Evolutionary conservation across 2,888 invertebrate genomes (phyloP).

Genomic region (Leptodirus hochenwartii): DNA sequence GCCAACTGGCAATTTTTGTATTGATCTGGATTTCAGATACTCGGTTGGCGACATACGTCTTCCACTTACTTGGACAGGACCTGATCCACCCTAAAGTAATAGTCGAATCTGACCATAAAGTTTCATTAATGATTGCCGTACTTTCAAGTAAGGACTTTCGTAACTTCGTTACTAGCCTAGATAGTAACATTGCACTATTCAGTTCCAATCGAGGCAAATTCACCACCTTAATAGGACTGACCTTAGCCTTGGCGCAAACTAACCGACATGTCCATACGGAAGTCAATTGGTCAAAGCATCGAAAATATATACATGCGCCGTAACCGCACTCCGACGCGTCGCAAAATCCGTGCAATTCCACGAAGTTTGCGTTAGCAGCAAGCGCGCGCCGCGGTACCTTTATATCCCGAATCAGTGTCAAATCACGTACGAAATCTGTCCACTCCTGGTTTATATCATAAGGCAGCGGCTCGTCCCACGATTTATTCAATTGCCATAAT

Average conservation of each 20-base stretch:
- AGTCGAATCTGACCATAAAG: constrained; percentile 14
- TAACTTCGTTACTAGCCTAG: constrained; percentile 5
- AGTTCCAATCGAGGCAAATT: constrained; percentile 11
- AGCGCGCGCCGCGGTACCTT: no score
- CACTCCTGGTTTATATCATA: no score
- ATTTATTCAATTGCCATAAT: no score
- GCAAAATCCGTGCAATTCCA: constrained; percentile 9
- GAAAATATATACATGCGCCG: constrained; percentile 11
- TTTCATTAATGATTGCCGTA: background rate
- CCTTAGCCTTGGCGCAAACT: constrained; percentile 12
- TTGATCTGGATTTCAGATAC: constrained; percentile 3
- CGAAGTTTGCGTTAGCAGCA: no score
- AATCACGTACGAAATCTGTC: no score
- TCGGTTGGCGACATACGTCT: constrained; percentile 7
- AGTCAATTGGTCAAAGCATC: background rate
- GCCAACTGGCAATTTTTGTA: constrained; percentile 7
- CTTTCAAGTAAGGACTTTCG: background rate
- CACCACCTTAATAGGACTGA: constrained; percentile 12
- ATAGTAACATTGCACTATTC: constrained; percentile 9
- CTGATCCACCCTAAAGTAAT: constrained; percentile 10
- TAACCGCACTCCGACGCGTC: constrained; percentile 10
- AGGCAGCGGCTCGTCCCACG: no score
- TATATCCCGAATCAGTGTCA: no score
- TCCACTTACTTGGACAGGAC: background rate
- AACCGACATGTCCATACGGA: constrained; percentile 4